Evolutionary conservation across 2,797 vertebrate species (phyloP).

Genomic region (Crocodylus rhombifer): DNA sequence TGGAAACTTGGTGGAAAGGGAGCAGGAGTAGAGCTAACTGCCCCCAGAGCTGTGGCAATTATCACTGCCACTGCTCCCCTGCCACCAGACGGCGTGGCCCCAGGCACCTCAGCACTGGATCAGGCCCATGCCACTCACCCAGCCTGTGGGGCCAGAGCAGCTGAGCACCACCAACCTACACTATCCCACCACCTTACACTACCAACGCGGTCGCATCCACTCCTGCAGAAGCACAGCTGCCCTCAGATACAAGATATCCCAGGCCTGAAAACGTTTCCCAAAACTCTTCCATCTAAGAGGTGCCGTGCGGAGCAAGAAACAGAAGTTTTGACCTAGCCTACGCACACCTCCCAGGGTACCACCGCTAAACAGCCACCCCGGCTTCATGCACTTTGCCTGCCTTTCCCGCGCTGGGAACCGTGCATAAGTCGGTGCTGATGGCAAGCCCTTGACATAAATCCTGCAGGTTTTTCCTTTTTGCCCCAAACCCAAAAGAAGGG

Average conservation of each 20-base stretch:
- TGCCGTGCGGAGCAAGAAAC: background rate
- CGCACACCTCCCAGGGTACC: background rate
- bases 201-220: background rate
- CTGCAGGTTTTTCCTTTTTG: background rate
- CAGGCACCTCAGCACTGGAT: too few species aligned
- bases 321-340: background rate
- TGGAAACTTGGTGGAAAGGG: too few species aligned
- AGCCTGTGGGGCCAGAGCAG: too few species aligned
- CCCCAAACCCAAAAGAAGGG: background rate
- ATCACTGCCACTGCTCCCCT: too few species aligned
- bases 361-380: background rate
- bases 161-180: too few species aligned
- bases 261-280: background rate
- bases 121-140: too few species aligned
- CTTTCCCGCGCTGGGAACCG: background rate
- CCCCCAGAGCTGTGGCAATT: too few species aligned
- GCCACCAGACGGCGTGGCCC: too few species aligned
- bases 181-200: background rate
- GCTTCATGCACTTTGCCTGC: background rate
- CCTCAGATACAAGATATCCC: background rate
- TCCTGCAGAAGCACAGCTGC: background rate
- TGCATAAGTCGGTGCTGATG: background rate
- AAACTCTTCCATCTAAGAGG: background rate
- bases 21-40: too few species aligned
- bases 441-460: background rate